These are phyloP conservation scores for Equus przewalskii DNA, from an alignment of 2,113 vertebrate species.

Conservation along the genomic window DNA sequence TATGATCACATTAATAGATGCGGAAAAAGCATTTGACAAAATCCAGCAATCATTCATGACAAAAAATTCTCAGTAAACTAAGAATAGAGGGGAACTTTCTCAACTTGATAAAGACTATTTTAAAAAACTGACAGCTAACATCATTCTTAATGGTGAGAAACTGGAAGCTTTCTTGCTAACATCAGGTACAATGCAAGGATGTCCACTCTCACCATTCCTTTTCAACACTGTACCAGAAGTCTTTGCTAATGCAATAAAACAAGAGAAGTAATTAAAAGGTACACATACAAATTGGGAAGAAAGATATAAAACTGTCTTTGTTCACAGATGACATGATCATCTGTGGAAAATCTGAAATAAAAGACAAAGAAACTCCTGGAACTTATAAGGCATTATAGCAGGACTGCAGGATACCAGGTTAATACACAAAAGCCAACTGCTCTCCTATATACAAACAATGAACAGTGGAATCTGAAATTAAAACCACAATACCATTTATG, in stretches of 20 bases:
- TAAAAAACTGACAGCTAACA: neutral
- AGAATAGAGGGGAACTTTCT: neutral
- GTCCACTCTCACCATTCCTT: neutral
- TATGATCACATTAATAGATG: neutral
- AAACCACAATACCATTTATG: no score
- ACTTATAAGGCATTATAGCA: no score
- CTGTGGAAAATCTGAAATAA: no score
- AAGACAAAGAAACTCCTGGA: no score
- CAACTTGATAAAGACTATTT: neutral
- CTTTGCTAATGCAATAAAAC: neutral
- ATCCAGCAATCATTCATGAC: neutral
- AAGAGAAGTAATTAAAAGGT: no score
- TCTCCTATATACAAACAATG: no score
- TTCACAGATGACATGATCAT: no score
- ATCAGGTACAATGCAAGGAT: neutral
- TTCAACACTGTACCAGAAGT: neutral
- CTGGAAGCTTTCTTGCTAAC: neutral
- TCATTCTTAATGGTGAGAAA: neutral
- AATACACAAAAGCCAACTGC: no score
- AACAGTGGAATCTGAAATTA: no score
- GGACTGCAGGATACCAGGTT: no score
- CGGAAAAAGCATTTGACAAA: neutral
- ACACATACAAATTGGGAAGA: no score
- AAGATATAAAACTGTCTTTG: no score
- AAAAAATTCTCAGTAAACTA: neutral